Conservation (phyloP, 2,888 invertebrate species). For the Pteria penguin region DNA sequence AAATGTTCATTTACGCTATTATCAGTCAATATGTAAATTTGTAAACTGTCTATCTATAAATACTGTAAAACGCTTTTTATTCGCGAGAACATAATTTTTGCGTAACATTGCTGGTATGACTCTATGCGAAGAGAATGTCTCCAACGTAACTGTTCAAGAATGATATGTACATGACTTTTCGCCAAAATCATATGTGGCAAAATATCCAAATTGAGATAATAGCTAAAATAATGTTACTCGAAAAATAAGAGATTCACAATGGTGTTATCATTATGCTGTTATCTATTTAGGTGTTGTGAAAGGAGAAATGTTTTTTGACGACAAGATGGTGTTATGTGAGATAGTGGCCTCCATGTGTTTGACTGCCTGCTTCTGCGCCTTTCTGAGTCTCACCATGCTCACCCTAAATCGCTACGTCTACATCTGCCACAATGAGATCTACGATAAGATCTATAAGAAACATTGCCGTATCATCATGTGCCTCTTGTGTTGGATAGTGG, state of each 20-base stretch:
- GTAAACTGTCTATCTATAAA: no score
- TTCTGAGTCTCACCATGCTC: conserved; percentile 68
- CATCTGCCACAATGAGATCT: conserved; percentile 60
- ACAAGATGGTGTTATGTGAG: conserved; percentile 64
- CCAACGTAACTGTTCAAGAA: no score
- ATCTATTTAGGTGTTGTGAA: conserved; percentile 74
- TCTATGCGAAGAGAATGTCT: no score
- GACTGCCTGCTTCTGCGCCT: conserved; percentile 75
- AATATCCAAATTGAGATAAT: no score
- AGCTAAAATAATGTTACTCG: not conserved
- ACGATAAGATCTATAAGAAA: conserved; percentile 61
- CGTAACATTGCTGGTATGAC: no score
- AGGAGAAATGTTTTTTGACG: conserved; percentile 70
- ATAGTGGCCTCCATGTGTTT: conserved; percentile 69
- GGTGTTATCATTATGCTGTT: conserved; percentile 13
- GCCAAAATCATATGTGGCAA: no score
- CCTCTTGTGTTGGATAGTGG: conserved; percentile 63
- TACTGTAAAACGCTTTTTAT: no score
- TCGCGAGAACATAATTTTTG: no score
- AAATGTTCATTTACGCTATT: no score
- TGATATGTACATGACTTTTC: no score
- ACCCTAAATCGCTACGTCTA: conserved; percentile 70
- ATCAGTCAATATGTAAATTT: no score
- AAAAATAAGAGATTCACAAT: not conserved
- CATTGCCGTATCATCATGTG: conserved; percentile 61